phyloP scores from a whole-genome alignment of 2,797 vertebrate genomes.

The Pteronotus mesoamericanus region DNA sequence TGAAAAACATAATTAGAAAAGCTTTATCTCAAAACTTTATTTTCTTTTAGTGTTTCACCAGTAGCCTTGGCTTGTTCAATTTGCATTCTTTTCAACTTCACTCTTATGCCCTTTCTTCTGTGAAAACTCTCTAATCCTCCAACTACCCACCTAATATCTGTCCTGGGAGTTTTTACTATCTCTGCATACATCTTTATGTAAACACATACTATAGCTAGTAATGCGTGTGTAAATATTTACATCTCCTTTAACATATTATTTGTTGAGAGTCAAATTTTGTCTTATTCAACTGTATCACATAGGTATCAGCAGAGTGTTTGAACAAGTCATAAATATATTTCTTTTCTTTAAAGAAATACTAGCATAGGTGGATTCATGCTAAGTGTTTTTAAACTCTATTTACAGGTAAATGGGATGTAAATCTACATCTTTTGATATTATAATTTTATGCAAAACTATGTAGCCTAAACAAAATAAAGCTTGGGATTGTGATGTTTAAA shows the following conservation, averaged over 20 bases:
- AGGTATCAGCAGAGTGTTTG: neutral
- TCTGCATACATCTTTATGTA: neutral
- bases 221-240: neutral
- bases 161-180: neutral
- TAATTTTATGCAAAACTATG: neutral
- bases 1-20: neutral
- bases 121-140: neutral
- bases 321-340: neutral
- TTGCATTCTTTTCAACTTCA: neutral
- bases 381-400: neutral
- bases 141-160: neutral
- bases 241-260: neutral
- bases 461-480: neutral
- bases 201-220: neutral
- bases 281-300: neutral
- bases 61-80: neutral
- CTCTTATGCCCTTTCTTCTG: neutral
- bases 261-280: neutral
- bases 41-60: neutral
- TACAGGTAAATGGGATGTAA: neutral
- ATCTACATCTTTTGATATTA: neutral
- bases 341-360: neutral
- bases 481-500: neutral
- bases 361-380: neutral
- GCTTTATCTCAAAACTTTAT: neutral